Evolutionary conservation across 2,113 vertebrate genomes (phyloP).

Genomic region (Butorides virescens): DNA sequence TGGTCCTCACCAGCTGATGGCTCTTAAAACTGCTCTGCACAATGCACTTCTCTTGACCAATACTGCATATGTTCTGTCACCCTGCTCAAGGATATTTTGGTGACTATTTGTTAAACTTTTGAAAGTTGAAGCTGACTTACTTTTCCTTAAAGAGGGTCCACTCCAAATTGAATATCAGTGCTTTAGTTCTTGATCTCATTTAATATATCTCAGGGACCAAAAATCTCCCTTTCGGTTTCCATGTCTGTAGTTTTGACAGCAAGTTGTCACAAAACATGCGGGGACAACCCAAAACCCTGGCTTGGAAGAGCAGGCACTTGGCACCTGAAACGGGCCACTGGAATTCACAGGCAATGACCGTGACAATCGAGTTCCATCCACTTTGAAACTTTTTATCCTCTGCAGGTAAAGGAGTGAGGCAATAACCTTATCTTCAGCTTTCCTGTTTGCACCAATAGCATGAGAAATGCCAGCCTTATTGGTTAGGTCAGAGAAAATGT

Average conservation of each 20-base stretch:
- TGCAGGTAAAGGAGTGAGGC: background rate
- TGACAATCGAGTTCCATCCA: background rate
- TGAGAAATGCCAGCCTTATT: background rate
- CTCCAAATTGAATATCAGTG: background rate
- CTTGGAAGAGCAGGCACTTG: background rate
- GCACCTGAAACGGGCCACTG: background rate
- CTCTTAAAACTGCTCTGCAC: background rate
- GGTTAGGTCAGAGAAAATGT: background rate
- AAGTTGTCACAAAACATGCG: background rate
- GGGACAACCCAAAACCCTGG: background rate
- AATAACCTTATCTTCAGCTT: background rate
- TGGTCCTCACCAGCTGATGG: background rate
- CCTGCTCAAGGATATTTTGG: background rate
- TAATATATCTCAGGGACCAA: constrained; percentile 34
- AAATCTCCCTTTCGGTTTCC: constrained; percentile 4
- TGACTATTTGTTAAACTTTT: background rate
- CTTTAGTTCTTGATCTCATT: constrained; percentile 12
- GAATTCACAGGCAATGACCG: background rate
- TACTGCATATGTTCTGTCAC: background rate
- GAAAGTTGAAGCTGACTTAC: background rate
- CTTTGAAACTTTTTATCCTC: background rate
- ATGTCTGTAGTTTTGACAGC: background rate
- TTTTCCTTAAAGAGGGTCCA: constrained; percentile 13
- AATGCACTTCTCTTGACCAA: background rate
- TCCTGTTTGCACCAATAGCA: background rate